phyloP scores from a whole-genome alignment of 2,888 invertebrate genomes.

The Hanleya hanleyi region DNA sequence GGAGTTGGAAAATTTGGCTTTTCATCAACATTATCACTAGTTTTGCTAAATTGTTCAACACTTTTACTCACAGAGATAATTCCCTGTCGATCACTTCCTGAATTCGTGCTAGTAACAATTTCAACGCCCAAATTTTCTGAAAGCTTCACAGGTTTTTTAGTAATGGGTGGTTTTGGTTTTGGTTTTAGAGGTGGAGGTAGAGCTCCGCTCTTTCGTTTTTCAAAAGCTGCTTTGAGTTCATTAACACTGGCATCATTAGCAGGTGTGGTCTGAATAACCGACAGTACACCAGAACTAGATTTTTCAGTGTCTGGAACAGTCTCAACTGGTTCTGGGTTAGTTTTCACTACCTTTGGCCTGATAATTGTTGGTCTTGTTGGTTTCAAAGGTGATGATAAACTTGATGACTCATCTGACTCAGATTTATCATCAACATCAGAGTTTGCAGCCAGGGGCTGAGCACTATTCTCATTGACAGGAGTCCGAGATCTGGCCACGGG shows the following conservation, averaged over 20 bases:
- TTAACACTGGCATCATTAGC: conserved; percentile 6
- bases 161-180: conserved; percentile 16
- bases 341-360: conserved; percentile 21
- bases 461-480: background rate
- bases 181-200: conserved; percentile 33
- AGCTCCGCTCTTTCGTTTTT: background rate
- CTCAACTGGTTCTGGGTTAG: conserved; percentile 6
- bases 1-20: background rate
- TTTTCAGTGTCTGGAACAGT: background rate
- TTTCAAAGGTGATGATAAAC: conserved; percentile 16
- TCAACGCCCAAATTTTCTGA: background rate
- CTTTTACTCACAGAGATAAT: no score
- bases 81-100: no score
- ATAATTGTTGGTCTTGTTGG: conserved; percentile 48
- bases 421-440: no score
- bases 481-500: background rate
- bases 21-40: conserved; percentile 5
- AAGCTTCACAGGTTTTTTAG: background rate
- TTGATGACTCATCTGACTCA: no score
- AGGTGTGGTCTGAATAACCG: background rate
- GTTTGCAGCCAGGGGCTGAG: background rate
- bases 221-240: conserved; percentile 3
- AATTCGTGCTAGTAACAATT: background rate
- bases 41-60: background rate
- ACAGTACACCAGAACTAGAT: background rate